Evolutionary conservation across 2,888 invertebrate species (phyloP), one percentile per base, ranked within the genome.

Genomic region (Macaria liturata): DNA sequence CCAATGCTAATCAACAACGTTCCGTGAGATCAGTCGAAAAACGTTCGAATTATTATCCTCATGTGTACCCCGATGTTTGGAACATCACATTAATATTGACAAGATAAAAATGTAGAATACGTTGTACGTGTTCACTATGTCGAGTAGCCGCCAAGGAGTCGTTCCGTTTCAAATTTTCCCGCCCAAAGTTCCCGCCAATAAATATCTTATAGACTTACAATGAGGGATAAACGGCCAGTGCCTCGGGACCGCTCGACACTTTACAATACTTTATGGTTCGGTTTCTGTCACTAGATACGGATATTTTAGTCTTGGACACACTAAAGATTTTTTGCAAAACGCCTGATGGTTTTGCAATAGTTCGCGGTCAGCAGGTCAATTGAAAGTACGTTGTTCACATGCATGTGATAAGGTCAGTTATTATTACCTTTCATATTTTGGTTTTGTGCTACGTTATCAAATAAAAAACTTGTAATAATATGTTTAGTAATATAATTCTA

Each of bases 201-300:
- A 90, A 91, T 91, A 91, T 87, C 83, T 90, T 91, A 91, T 89
- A 88, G 81, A 81, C 88, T 90, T 91, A 89, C 89, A 88, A 87
- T 88, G 81, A 83, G 82, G 83, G 83, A 79, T 84, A 81, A 81
- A 80, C 78, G 72, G 71, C 67, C 65, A 61, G 71, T 76, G 83
- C 71, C 77, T 39, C 69, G 81, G 84, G 85, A 83, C 72, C 71
- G 70, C 70, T 84, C 78, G 78, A 72, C 78, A 79, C 78, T 80
- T 77, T 69, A 62, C 61, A 68, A 60, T 54, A 54, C 52, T 60
- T 53, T 59, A 55, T 59, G 32, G 56, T 60, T 60, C 31, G 39
- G 32, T 46, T 55, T 55, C 55, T 49, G 56, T 54, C 59, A 42
- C 9, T 59, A 59, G 30, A 32, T 45, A 34, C 9, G 45, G 49